Evolutionary conservation across 2,797 vertebrate species (phyloP), one percentile per base, ranked within the genome.

Genomic region (Urophycis tenuis): DNA sequence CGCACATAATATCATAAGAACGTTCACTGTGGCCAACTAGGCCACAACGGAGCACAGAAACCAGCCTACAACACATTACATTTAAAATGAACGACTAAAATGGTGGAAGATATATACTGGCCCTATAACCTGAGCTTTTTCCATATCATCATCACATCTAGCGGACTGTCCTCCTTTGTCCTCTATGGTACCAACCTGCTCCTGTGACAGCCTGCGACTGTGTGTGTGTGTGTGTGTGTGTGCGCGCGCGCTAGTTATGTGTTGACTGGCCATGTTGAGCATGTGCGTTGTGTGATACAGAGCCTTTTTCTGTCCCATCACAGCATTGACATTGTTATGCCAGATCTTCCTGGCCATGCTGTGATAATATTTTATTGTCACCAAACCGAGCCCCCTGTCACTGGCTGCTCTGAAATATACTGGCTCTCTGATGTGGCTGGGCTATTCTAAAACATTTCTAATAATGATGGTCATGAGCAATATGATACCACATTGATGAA

Each of bases 161-260:
- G 36, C 75, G 53, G 71, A 84, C 73, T 73, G 30, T 84, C 41
- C 41, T 69, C 31, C 35, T 34, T 53, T 79, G 81, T 72, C 80
- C 80, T 78, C 80, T 78, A 75, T 82, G 83, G 60, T 81, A 69
- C 86, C 86, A 84, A 79, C 75, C 73, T 73, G 87, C 85, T 81
- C 82, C 76, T 76, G 82, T 79, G 73, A 77, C 17, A 53, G 45
- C 5, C 17, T 22, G 45, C 22, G 45, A 22, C 17, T 53, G 19
- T 53, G 19, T 53, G 45, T 53, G 45, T 53, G 19, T 53, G 45
- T 53, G 45, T 60, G 53, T 60, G 25, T 67, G 60, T 67, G 53
- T 60, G 53, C 11, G 60, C 25, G 53, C 10, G 53, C 10, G 45
- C 19, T 49, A 17, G 45, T 49, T 19, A 22, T 49, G 15, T 49